phyloP scores from a whole-genome alignment of 2,888 invertebrate species.

The Calephelis perditalis region DNA sequence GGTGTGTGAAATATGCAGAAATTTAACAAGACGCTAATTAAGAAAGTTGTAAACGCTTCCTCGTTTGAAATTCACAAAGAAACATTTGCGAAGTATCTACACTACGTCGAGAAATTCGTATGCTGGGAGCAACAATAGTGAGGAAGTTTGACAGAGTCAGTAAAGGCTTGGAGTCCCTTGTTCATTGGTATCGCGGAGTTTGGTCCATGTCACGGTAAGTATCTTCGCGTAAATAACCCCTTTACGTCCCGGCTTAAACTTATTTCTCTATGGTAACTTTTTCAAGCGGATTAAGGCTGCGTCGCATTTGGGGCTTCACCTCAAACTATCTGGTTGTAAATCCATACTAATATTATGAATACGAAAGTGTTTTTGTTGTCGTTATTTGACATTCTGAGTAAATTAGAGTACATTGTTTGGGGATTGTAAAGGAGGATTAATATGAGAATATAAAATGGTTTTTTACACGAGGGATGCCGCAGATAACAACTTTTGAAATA shows the following conservation, averaged over 20 bases:
- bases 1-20: not conserved
- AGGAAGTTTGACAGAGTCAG: constrained; percentile 40
- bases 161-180: constrained; percentile 22
- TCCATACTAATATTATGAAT: too few relatives aligned
- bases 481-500: too few relatives aligned
- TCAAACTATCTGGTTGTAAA: not conserved
- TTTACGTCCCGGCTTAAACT: constrained; percentile 13
- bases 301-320: constrained; percentile 18
- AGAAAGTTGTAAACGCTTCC: constrained; percentile 8
- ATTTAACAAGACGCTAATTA: constrained; percentile 8
- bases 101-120: constrained; percentile 40
- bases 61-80: constrained; percentile 47
- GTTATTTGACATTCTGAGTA: too few relatives aligned
- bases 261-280: constrained; percentile 18
- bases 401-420: too few relatives aligned
- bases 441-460: too few relatives aligned
- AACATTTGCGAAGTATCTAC: constrained; percentile 44
- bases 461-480: too few relatives aligned
- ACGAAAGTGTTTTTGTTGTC: too few relatives aligned
- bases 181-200: constrained; percentile 37
- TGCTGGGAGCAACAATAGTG: constrained; percentile 52
- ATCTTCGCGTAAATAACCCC: constrained; percentile 4
- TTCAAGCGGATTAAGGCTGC: constrained; percentile 24
- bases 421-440: too few relatives aligned
- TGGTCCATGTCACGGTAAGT: not conserved